Evolutionary conservation across 2,888 invertebrate genomes (phyloP), one percentile per base, ranked within the genome.

Genomic region (Papilio protenor): DNA sequence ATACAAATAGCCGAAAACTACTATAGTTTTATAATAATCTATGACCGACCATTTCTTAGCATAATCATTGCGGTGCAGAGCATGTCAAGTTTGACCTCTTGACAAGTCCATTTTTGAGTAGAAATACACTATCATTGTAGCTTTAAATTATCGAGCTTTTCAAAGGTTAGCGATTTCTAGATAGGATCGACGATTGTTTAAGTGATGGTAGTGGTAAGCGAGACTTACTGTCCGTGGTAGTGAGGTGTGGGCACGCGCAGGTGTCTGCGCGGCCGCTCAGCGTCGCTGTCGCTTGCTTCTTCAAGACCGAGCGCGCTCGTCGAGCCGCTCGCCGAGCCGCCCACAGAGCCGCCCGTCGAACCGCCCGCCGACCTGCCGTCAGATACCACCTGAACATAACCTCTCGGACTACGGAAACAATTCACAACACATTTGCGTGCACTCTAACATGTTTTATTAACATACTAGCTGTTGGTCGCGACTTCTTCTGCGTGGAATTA

Each of bases 211-310:
- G 40, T 16, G 18, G 64, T 40, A 23, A 40, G 47, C 11, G n/a
- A 66, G 21, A 92, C 94, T 93, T 78, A 94, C 94, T 92, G 93
- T 82, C 89, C 89, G 81, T 88, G 83, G 81, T 89, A 87, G 80
- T 91, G 90, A 76, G 94, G 92, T 81, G 94, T 90, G 59, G 94
- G 94, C 80, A 94, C 94, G 66, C 93, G 89, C 71, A 94, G 90
- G 77, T 91, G 91, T 0, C 87, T 84, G 79, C 88, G 88, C 76
- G 92, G 91, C 73, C 90, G 89, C 85, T 94, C 94, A 57, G 89
- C 92, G 93, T 94, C 94, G 87, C 94, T 92, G 92, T 94, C 94
- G 87, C 94, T 94, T 14, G 91, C 90, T 80, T 94, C 94, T 81
- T 94, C 94, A 72, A 87, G 84, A 66, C 88, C 92, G 82, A 85